Conservation (phyloP, 92 coral and sea anemone species). For the Parazoanthus swiftii region DNA sequence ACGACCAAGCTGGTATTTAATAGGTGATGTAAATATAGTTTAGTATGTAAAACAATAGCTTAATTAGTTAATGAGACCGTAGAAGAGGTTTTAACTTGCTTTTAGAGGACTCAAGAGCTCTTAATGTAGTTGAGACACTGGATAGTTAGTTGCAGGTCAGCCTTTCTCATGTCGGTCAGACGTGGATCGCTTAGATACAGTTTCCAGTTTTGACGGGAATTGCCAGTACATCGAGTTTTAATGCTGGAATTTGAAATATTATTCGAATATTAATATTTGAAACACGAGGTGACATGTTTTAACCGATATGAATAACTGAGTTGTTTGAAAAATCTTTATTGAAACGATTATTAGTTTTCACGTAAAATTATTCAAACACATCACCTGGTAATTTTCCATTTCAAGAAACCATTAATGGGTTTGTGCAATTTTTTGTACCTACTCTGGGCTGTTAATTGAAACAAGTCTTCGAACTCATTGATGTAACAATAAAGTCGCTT, state of each 20-base stretch:
- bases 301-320: no score
- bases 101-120: neutral
- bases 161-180: neutral
- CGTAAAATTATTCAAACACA: no score
- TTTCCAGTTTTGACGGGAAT: neutral
- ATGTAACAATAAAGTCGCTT: no score
- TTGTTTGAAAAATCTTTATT: no score
- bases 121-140: neutral
- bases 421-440: no score
- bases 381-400: no score
- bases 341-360: no score
- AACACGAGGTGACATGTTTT: no score
- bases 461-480: no score
- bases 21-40: slow-evolving; percentile 33
- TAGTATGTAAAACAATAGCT: neutral
- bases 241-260: neutral
- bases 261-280: no score
- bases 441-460: no score
- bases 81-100: slow-evolving; percentile 20
- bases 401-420: no score
- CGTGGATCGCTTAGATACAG: neutral
- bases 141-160: neutral
- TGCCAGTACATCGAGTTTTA: neutral
- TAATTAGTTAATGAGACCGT: neutral
- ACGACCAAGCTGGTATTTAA: slow-evolving; percentile 28